Base-by-base conservation (phyloP, 2,113 vertebrate species). In the Cebus imitator region DNA sequence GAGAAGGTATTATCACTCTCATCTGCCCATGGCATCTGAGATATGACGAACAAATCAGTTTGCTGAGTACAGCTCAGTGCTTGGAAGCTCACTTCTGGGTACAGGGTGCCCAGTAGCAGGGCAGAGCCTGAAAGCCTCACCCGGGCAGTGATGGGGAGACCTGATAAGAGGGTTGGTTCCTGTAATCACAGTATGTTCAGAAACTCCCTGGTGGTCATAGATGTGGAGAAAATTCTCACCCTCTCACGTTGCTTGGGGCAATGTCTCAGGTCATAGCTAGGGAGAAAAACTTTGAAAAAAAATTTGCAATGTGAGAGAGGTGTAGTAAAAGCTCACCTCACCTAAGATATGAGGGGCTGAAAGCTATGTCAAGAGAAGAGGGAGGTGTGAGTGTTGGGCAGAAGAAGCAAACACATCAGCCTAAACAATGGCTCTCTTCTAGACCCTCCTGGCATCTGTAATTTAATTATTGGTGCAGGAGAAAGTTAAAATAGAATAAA, bases 141-240 rank as follows among this genome's bases (percentile, higher is more conserved):
- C 32, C 0, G 14, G 35, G 50, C 72, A 30, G 52, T 5, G 58
- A 97, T 94, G 8, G 70, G 94, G 96, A 87, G 91, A 96, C 93
- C 87, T 85, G 97, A 98, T 98, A 98, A 98, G 86, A 97, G 81
- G 83, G 93, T 84, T 94, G 92, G 96, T 97, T 98, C 97, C 96
- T 90, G 94, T 96, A 98, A 89, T 98, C 98, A 97, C 97, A 97
- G 97, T 97, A 97, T 97, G 91, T 97, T 98, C 98, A 97, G 95
- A 98, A 97, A 97, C 97, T 97, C 97, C 96, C 97, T 35, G 70
- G 95, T 96, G 98, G 97, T 94, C 98, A 98, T 96, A 96, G 98
- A 97, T 97, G 98, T 98, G 90, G 97, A 95, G 96, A n/a, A 96
- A 97, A 98, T 97, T 97, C 96, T 98, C 95, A 94, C 94, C 97